phyloP scores from a whole-genome alignment of 1,140 invertebrate genomes.

The Anagrus nilaparvatae region DNA sequence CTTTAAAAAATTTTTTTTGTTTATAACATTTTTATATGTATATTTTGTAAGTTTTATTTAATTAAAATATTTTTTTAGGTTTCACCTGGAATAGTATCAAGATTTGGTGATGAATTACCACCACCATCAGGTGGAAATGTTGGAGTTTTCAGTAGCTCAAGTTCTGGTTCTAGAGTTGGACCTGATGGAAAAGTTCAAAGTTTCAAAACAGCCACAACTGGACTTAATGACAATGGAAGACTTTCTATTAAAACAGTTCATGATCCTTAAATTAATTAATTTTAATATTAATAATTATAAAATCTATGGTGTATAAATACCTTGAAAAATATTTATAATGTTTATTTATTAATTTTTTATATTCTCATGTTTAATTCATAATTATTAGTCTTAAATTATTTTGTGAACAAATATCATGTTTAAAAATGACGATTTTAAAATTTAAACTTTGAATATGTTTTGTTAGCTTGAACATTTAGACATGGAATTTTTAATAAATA shows the following conservation, averaged over 20 bases:
- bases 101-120: constrained; percentile 36
- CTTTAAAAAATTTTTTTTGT: constrained; percentile 3
- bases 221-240: constrained; percentile 62
- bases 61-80: constrained; percentile 38
- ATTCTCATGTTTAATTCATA: no score
- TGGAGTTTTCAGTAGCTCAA: constrained; percentile 53
- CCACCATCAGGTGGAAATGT: constrained; percentile 36
- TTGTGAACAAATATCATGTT: no score
- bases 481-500: no score
- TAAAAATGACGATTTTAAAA: no score
- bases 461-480: no score
- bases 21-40: not conserved
- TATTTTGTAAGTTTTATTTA: not conserved
- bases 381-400: no score
- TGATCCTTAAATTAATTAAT: constrained; percentile 24
- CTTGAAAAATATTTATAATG: no score
- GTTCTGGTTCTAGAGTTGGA: constrained; percentile 46
- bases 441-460: no score
- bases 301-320: no score
- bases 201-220: constrained; percentile 49
- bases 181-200: constrained; percentile 47
- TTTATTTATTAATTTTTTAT: no score
- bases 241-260: constrained; percentile 50
- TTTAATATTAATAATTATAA: no score
- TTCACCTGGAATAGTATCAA: constrained; percentile 47